Conservation (phyloP, 2,888 invertebrate genomes). For the Noctua fimbriata region DNA sequence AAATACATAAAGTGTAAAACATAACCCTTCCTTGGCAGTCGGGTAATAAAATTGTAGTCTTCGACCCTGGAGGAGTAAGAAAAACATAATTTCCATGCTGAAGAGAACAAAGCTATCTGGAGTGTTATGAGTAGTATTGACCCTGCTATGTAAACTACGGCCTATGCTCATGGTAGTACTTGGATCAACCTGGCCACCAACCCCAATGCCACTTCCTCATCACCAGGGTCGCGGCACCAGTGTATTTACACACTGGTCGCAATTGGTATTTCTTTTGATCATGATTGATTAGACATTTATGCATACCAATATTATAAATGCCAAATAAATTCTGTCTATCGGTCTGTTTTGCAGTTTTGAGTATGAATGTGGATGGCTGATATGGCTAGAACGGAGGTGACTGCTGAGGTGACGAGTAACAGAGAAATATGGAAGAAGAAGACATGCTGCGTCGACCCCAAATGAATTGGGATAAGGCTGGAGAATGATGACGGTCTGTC, state of each 20-base stretch:
- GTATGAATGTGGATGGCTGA: background rate
- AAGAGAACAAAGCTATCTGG: background rate
- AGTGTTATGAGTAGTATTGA: background rate
- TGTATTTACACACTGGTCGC: constrained; percentile 27
- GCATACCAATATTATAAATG: background rate
- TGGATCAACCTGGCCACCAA: background rate
- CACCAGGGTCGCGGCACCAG: constrained; percentile 15
- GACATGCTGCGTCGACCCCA: background rate
- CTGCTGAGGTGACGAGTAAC: background rate
- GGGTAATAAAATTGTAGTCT: no score
- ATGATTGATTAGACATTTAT: constrained; percentile 47
- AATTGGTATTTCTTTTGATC: constrained; percentile 38
- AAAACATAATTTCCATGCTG: background rate
- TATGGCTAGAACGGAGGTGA: background rate
- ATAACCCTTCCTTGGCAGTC: no score
- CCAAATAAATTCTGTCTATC: background rate
- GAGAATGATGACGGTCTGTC: background rate
- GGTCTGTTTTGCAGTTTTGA: background rate
- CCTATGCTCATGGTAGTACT: background rate
- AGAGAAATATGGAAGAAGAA: background rate
- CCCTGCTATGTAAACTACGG: background rate
- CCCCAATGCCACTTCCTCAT: constrained; percentile 31
- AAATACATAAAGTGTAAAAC: no score
- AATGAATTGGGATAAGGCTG: background rate
- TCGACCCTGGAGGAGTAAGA: background rate